Conservation (phyloP, 2,797 vertebrate species). For the Scolopax rusticola region DNA sequence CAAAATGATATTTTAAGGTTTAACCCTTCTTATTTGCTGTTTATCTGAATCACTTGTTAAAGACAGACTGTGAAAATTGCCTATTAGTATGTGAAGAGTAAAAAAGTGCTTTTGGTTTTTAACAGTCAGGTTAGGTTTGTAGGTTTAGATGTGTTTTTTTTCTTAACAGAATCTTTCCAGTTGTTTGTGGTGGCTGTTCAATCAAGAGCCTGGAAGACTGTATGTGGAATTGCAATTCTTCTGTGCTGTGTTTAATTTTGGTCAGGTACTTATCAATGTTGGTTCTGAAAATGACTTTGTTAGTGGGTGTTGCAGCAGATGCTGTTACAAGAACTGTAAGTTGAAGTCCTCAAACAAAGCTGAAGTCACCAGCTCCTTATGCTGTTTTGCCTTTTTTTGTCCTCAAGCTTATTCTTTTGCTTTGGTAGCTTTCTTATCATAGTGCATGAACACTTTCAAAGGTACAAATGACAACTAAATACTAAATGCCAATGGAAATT, state of each 20-base stretch:
- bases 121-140: neutral
- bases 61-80: neutral
- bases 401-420: neutral
- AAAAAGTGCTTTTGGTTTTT: slow-evolving; percentile 33
- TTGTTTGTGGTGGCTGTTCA: slow-evolving; percentile 94
- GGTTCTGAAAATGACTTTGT: slow-evolving; percentile 16
- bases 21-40: neutral
- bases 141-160: neutral
- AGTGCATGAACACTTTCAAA: neutral
- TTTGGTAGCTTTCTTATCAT: neutral
- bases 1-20: neutral
- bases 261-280: slow-evolving; percentile 85
- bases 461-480: neutral
- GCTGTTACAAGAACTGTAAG: neutral
- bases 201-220: slow-evolving; percentile 87
- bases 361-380: neutral
- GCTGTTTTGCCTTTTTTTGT: neutral
- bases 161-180: slow-evolving; percentile 91
- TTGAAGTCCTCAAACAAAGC: slow-evolving; percentile 39
- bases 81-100: neutral
- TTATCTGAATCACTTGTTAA: slow-evolving; percentile 7
- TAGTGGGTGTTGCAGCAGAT: slow-evolving; percentile 4
- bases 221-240: slow-evolving; percentile 97
- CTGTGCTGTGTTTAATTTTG: slow-evolving; percentile 94
- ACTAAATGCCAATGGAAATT: neutral